Evolutionary conservation across 2,888 invertebrate genomes (phyloP).

Genomic region (Mythimna ferrago): DNA sequence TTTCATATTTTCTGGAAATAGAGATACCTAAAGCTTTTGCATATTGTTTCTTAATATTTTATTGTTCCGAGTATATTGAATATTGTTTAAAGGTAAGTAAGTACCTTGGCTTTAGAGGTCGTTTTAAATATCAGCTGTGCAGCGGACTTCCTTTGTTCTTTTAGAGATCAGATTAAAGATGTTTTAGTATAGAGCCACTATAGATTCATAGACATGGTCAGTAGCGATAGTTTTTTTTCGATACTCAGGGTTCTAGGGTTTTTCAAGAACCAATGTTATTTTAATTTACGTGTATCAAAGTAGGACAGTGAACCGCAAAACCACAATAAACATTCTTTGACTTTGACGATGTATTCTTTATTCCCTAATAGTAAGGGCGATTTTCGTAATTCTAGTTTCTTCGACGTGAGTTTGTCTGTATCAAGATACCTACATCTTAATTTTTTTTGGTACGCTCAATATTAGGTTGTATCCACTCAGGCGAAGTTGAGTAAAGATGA

Average conservation of each 20-base stretch:
- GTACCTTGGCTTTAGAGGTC: not conserved
- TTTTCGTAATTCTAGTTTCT: not conserved
- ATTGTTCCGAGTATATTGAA: not conserved
- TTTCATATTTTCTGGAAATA: slow-evolving; percentile 7
- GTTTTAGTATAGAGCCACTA: too few relatives aligned
- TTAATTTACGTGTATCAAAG: not conserved
- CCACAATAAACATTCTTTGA: not conserved
- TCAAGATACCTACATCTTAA: not conserved
- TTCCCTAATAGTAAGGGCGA: not conserved
- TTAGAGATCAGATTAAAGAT: too few relatives aligned
- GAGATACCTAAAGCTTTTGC: not conserved
- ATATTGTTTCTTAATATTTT: slow-evolving; percentile 3
- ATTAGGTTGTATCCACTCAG: not conserved
- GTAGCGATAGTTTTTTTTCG: not conserved
- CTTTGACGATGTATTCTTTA: not conserved
- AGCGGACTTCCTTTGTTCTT: not conserved
- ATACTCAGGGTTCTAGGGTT: not conserved
- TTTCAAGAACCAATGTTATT: not conserved
- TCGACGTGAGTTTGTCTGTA: not conserved
- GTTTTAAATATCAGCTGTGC: slow-evolving; percentile 9
- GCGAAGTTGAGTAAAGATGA: not conserved
- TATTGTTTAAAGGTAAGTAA: not conserved
- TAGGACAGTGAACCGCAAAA: too few relatives aligned
- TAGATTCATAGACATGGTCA: not conserved
- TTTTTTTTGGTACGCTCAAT: not conserved